A percentile compares a stretch with the other conserved stretches of the same genome.
Evolutionary conservation across 2,797 vertebrate species (phyloP).

Genomic region (Bucorvus abyssinicus): DNA sequence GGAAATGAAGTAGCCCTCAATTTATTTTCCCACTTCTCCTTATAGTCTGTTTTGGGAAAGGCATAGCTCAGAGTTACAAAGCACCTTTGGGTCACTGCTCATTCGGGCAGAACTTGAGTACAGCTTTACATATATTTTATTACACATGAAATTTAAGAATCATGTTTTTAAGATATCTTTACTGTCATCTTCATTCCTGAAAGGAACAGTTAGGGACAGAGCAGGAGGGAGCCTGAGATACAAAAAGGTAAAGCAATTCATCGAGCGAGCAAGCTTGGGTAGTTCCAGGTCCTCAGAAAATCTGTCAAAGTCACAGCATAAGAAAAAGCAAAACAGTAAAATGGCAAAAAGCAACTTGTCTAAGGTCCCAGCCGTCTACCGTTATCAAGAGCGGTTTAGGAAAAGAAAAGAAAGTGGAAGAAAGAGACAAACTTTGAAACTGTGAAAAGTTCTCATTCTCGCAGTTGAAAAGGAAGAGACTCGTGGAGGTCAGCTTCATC

Average conservation of each 20-base stretch:
- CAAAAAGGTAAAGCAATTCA: not conserved
- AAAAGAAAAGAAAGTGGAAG: constrained; percentile 10
- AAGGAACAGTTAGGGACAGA: not conserved
- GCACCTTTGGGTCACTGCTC: not conserved
- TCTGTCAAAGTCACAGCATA: constrained; percentile 9
- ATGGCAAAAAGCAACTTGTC: not conserved
- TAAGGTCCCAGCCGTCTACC: not conserved
- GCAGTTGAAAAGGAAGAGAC: constrained; percentile 18
- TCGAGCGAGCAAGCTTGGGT: not conserved
- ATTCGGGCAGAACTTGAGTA: not conserved
- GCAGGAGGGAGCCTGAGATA: not conserved
- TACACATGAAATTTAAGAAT: not conserved
- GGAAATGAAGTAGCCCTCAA: not conserved
- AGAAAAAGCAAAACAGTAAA: constrained; percentile 4
- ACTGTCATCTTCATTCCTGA: not conserved
- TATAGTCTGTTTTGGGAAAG: not conserved
- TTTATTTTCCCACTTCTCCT: constrained; percentile 13
- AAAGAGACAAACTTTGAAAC: constrained; percentile 42
- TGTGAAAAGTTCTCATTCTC: constrained; percentile 32
- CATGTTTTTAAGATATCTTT: not conserved
- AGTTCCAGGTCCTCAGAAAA: constrained; percentile 13
- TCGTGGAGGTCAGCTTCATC: constrained; percentile 47
- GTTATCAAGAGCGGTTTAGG: not conserved
- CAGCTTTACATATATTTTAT: not conserved
- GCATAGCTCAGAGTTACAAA: not conserved